Percentiles rank a stretch among this genome's conserved stretches.
These are phyloP conservation scores for Apotomis betuletana DNA, from an alignment of 2,888 invertebrate species.

Conservation along the genomic window DNA sequence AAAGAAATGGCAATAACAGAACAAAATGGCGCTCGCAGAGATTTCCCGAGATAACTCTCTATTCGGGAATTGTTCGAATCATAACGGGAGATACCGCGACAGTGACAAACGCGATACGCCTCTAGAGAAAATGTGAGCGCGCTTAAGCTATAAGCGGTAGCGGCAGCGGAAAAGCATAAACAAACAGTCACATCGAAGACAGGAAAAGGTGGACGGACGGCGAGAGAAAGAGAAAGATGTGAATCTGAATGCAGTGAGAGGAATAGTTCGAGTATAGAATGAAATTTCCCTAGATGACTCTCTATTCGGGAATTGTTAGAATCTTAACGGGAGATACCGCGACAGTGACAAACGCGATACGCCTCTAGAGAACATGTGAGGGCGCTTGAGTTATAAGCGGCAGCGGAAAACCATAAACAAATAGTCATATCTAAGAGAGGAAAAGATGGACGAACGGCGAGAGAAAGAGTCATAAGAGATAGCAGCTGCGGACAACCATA, in stretches of 20 bases:
- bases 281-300: slow-evolving; percentile 60
- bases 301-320: slow-evolving; percentile 68
- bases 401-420: neutral
- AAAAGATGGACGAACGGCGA: too few relatives aligned
- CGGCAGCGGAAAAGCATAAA: slow-evolving; percentile 3
- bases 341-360: slow-evolving; percentile 68
- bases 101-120: slow-evolving; percentile 65
- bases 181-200: too few relatives aligned
- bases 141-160: slow-evolving; percentile 43
- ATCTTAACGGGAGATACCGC: slow-evolving; percentile 67
- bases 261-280: too few relatives aligned
- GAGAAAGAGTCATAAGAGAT: too few relatives aligned
- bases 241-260: too few relatives aligned
- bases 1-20: slow-evolving; percentile 42
- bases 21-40: slow-evolving; percentile 47
- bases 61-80: slow-evolving; percentile 70
- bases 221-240: too few relatives aligned
- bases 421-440: too few relatives aligned
- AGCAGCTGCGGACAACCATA: slow-evolving; percentile 3
- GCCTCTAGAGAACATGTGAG: slow-evolving; percentile 52
- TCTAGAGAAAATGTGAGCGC: slow-evolving; percentile 49
- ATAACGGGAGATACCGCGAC: slow-evolving; percentile 67
- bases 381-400: slow-evolving; percentile 44
- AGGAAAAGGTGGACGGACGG: too few relatives aligned
- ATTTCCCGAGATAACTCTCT: slow-evolving; percentile 62